Base-by-base conservation (phyloP, 2,888 invertebrate genomes). In the Anthrax anthrax region DNA sequence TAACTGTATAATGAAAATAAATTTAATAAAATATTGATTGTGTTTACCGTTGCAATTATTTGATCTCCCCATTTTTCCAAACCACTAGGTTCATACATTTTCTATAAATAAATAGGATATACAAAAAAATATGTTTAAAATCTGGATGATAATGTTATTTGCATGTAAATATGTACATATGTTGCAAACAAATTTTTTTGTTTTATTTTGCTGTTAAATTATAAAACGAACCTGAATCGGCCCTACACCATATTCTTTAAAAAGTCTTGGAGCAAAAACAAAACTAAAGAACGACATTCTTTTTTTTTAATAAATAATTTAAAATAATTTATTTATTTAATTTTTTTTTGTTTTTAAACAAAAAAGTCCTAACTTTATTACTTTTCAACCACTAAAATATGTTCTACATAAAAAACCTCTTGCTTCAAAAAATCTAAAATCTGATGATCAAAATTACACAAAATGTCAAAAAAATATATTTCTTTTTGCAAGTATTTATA, bases 21-120 rank as follows among this genome's bases (percentile, higher is more conserved):
- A 39, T 29, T 32, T 36, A 40, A 37, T 29, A 50, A 39, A 38
- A 16, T 9, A 39, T 19, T 14, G 37, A 16, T 17, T 16, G 43
- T 44, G 39, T 50, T 53, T 56, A 66, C 66, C 54, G 65, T 64
- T 52, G 76, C 72, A 34, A 87, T 74, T 18, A 85, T 70, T 62
- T 78, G 78, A 57, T 87, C 82, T 32, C 84, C 80, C 74, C 78
- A 79, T 67, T 75, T 77, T 64, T 88, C 88, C 48, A 79, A 61
- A 37, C 70, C 70, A 45, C 73, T 71, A n/a, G 84, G 76, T 58
- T 80, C 74, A 58, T 88, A 87, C 51, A 77, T 60, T 54, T 72
- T 76, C 79, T 80, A 50, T 59, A 53, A 70, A 46, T 16, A 55
- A 57, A 51, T 43, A 49, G n/a, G n/a, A n/a, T n/a, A n/a, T n/a